Evolutionary conservation across 2,113 vertebrate genomes (phyloP), one percentile per base, ranked within the genome.

Genomic region (Myiozetetes cayanensis): DNA sequence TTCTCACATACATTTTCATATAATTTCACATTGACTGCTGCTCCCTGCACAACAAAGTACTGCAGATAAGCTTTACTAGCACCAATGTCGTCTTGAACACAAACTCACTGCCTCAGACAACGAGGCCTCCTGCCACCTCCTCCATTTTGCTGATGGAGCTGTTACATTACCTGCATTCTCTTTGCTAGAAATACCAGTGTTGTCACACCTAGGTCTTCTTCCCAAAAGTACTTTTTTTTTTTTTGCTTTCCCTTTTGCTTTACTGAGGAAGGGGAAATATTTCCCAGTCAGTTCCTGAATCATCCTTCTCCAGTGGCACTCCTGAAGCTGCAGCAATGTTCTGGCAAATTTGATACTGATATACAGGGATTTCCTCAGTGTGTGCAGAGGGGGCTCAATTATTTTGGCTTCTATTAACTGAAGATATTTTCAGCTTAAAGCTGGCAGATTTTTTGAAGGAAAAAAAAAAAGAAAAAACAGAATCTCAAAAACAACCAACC

Each of bases 1-100:
- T 83, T 90, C 75, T 91, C 63, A 70, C 62, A 83, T 85, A 71
- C 0, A 71, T 93, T 93, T 95, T 93, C 85, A 72, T 77, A 44
- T 71, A 68, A 83, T 90, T 95, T 95, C 82, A 27, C 24, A 8
- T 63, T 0, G 1, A 19, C 27, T 88, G 10, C 18, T 43, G 3
- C 24, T 93, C 30, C 30, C 13, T 71, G 73, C 72, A 47, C 30
- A 77, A 31, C 14, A 33, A 76, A 70, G 24, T 53, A 47, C 30
- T 77, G 13, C 67, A 87, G 62, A 83, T 58, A 70, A 66, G 14
- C 9, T 31, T 89, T 58, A 15, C 21, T 47, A 47, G 6, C 18
- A 39, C 10, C 85, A 66, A 28, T 75, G 28, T 46, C 14, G 44
- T 68, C 53, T 62, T 53, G 52, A 90, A 47, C 62, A 58, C 15